Percentiles rank a stretch among this genome's conserved stretches.
These are phyloP conservation scores for Chrysaora quinquecirrha DNA, from an alignment of 30 jellyfish, hydroid and myxozoan species.

Conservation along the genomic window DNA sequence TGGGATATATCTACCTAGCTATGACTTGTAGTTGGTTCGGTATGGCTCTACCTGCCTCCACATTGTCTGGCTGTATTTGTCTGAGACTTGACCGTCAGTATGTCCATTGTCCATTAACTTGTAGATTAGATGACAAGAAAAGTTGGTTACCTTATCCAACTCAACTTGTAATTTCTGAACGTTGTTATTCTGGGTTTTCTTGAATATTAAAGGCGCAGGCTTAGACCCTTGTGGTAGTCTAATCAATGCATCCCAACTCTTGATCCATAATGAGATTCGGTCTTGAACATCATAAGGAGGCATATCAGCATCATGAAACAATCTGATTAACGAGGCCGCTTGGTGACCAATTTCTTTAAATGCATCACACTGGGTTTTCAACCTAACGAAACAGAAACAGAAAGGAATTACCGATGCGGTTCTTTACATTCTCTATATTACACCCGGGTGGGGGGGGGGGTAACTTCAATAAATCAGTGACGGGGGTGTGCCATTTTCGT, in stretches of 20 bases:
- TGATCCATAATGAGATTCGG: slow-evolving; percentile 40
- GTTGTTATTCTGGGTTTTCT: slow-evolving; percentile 38
- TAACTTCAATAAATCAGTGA: too few relatives aligned
- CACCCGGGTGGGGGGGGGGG: too few relatives aligned
- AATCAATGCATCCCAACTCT: slow-evolving; percentile 37
- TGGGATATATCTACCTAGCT: too few relatives aligned
- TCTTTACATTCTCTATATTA: not conserved
- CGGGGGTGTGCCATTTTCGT: too few relatives aligned
- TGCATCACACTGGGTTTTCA: slow-evolving; percentile 21
- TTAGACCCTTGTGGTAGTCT: not conserved
- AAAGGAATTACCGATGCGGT: not conserved
- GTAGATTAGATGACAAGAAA: not conserved
- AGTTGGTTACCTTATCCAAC: slow-evolving; percentile 37
- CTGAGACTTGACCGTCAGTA: too few relatives aligned
- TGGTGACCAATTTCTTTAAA: slow-evolving; percentile 36
- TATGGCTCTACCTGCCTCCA: too few relatives aligned
- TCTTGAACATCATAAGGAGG: slow-evolving; percentile 71
- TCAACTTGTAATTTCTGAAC: slow-evolving; percentile 45
- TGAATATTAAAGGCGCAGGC: not conserved
- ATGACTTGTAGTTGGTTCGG: too few relatives aligned
- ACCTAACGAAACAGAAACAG: slow-evolving; percentile 19
- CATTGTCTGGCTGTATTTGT: too few relatives aligned
- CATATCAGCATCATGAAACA: slow-evolving; percentile 59
- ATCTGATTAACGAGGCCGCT: slow-evolving; percentile 57
- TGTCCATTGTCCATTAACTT: too few relatives aligned